Evolutionary conservation across 2,113 vertebrate genomes (phyloP).

Genomic region (Thermophis baileyi): DNA sequence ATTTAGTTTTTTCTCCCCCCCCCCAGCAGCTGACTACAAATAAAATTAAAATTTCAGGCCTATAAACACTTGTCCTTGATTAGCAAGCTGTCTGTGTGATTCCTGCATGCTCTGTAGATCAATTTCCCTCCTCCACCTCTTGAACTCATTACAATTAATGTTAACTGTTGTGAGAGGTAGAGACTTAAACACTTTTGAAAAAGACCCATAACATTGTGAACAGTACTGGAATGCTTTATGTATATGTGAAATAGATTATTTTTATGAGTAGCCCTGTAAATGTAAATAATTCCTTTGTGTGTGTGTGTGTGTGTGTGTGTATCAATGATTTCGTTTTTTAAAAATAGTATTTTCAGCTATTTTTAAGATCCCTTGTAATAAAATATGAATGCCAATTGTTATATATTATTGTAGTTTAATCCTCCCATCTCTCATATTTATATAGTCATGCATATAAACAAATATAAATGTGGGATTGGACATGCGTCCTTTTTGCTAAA

Average conservation of each 20-base stretch:
- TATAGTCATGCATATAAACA: background rate
- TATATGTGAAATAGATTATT: background rate
- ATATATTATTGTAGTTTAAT: background rate
- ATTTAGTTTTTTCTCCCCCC: too few species aligned
- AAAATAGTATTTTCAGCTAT: background rate
- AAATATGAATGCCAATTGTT: background rate
- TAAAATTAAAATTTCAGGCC: constrained; percentile 35
- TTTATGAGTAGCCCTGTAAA: background rate
- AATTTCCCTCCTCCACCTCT: background rate
- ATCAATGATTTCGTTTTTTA: background rate
- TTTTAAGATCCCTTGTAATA: background rate
- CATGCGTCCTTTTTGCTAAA: background rate
- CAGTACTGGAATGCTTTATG: background rate
- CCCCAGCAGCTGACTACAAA: constrained; percentile 7
- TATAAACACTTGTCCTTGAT: constrained; percentile 19
- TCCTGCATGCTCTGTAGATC: background rate
- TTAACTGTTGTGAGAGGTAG: background rate
- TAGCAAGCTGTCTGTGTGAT: constrained; percentile 28
- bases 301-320: background rate
- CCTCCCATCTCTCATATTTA: background rate
- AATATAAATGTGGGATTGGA: background rate
- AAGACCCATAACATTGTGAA: constrained; percentile 25
- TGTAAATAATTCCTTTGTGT: background rate
- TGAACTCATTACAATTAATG: background rate
- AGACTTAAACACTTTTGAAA: constrained; percentile 2